Percentiles rank a stretch among this genome's conserved stretches.
Evolutionary conservation across 2,888 invertebrate species (phyloP).

Genomic region (Ichneumoninae sp.): DNA sequence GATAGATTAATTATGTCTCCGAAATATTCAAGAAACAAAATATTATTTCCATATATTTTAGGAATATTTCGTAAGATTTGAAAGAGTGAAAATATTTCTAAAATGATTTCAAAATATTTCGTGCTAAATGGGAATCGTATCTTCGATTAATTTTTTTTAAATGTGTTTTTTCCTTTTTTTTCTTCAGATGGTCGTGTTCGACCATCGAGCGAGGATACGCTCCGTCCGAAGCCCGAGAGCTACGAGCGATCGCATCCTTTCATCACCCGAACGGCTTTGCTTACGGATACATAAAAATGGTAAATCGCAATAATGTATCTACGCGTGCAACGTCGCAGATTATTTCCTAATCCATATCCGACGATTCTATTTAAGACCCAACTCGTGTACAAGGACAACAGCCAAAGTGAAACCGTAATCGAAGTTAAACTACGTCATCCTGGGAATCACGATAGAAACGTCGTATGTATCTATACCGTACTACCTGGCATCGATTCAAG

Average conservation of each 20-base stretch:
- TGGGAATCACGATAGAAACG: slow-evolving; percentile 92
- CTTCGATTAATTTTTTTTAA: too few relatives aligned
- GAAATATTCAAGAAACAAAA: too few relatives aligned
- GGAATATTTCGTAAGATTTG: too few relatives aligned
- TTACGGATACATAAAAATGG: slow-evolving; percentile 94
- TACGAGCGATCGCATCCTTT: slow-evolving; percentile 95
- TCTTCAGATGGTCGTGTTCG: slow-evolving; percentile 93
- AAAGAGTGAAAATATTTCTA: neutral
- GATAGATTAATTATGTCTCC: too few relatives aligned
- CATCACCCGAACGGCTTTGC: slow-evolving; percentile 95
- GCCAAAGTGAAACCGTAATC: slow-evolving; percentile 95
- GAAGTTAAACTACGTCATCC: slow-evolving; percentile 95
- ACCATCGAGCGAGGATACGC: slow-evolving; percentile 94
- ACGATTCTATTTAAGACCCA: slow-evolving; percentile 88
- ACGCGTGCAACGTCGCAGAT: neutral
- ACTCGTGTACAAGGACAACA: slow-evolving; percentile 93
- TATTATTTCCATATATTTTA: too few relatives aligned
- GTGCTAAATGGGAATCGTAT: too few relatives aligned
- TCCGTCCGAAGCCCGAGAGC: slow-evolving; percentile 93
- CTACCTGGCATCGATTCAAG: slow-evolving; percentile 50
- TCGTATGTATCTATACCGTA: slow-evolving; percentile 85
- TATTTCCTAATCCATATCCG: slow-evolving; percentile 8
- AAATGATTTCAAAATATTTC: too few relatives aligned
- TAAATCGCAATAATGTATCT: slow-evolving; percentile 79
- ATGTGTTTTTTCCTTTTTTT: neutral